Evolutionary conservation across 2,888 invertebrate species (phyloP).

Genomic region (Alloscopus bannaensis): DNA sequence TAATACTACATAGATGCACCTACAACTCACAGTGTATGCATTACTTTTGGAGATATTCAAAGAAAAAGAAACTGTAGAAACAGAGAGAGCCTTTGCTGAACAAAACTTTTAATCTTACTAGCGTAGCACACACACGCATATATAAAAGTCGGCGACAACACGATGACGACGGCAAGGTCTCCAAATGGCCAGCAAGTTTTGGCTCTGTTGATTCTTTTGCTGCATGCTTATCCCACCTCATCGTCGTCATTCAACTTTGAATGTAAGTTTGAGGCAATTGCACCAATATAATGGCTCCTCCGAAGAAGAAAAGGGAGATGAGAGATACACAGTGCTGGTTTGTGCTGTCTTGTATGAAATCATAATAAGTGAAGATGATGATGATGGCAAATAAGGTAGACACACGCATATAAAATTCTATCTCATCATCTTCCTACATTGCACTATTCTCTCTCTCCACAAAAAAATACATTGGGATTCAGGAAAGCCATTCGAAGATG

Average conservation of each 20-base stretch:
- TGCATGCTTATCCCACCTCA: conserved; percentile 16
- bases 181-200: conserved; percentile 34
- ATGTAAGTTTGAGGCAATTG: neutral
- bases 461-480: conserved; percentile 16
- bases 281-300: neutral
- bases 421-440: conserved; percentile 18
- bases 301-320: neutral
- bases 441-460: too few relatives aligned
- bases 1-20: neutral
- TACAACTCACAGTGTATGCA: neutral
- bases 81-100: neutral
- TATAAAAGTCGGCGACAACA: conserved; percentile 44
- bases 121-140: neutral
- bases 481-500: conserved; percentile 8
- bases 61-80: neutral
- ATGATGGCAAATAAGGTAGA: conserved; percentile 29
- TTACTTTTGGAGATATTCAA: neutral
- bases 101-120: neutral
- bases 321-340: too few relatives aligned
- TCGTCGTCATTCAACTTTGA: neutral
- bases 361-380: conserved; percentile 10
- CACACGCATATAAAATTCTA: neutral
- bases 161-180: conserved; percentile 42
- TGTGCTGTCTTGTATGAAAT: too few relatives aligned
- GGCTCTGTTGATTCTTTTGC: neutral